Percentiles rank a stretch among this genome's conserved stretches.
Conservation (phyloP, 2,113 vertebrate species). For the Myotis brandtii region DNA sequence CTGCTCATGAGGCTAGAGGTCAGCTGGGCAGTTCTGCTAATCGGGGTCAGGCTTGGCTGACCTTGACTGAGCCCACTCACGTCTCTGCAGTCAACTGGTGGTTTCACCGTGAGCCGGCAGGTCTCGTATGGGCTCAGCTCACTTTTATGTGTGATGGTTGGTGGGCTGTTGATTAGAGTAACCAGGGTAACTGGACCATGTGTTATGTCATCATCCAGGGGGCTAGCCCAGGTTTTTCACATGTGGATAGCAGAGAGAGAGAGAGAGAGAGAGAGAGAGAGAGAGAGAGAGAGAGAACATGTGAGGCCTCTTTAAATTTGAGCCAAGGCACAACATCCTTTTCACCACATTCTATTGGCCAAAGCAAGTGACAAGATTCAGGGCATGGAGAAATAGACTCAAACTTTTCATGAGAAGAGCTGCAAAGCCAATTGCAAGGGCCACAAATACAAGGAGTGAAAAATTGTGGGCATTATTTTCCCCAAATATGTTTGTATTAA, state of each 20-base stretch:
- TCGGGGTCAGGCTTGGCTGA: neutral
- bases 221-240: neutral
- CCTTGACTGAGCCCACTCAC: neutral
- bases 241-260: neutral
- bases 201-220: neutral
- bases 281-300: neutral
- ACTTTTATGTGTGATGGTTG: neutral
- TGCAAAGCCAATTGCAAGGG: neutral
- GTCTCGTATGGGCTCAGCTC: neutral
- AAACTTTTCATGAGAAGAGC: neutral
- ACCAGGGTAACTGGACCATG: neutral
- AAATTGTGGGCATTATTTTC: neutral
- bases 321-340: neutral
- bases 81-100: neutral
- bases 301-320: neutral
- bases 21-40: neutral
- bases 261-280: neutral
- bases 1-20: neutral
- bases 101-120: neutral
- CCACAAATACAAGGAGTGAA: neutral
- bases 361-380: neutral
- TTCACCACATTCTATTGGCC: neutral
- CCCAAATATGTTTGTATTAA: too few relatives aligned
- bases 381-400: neutral
- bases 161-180: neutral